Percentiles rank a stretch among this genome's conserved stretches.
These are phyloP conservation scores for Sebastes kiyomatsui DNA, from an alignment of 2,797 vertebrate genomes.

Conservation along the genomic window DNA sequence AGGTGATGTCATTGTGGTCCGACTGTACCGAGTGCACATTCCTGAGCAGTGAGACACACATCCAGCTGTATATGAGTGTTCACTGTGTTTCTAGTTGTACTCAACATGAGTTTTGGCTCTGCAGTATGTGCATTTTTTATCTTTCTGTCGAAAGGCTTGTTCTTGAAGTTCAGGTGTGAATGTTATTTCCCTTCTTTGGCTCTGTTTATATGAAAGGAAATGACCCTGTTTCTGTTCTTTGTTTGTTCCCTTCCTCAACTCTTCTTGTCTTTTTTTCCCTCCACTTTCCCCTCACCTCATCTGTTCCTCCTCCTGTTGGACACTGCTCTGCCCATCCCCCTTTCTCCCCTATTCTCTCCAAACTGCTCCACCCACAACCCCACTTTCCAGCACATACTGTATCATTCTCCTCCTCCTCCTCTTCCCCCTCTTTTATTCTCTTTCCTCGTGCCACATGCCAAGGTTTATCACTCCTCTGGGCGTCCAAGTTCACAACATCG, in stretches of 20 bases:
- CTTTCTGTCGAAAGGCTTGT: not conserved
- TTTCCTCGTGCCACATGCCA: constrained; percentile 53
- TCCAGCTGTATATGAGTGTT: constrained; percentile 56
- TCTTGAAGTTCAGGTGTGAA: constrained; percentile 15
- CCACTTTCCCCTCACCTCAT: constrained; percentile 70
- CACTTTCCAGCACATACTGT: constrained; percentile 53
- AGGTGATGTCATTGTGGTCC: constrained; percentile 81
- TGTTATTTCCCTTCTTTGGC: not conserved
- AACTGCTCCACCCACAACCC: constrained; percentile 63
- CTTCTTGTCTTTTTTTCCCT: constrained; percentile 50
- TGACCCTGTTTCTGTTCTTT: constrained; percentile 34
- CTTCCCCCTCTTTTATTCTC: constrained; percentile 46
- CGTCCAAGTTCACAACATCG: constrained; percentile 39
- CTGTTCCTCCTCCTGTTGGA: constrained; percentile 76
- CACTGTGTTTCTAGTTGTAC: constrained; percentile 27
- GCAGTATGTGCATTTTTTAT: not conserved
- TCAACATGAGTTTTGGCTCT: not conserved
- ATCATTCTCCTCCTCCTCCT: constrained; percentile 41
- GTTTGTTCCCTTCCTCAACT: constrained; percentile 31
- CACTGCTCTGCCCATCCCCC: constrained; percentile 68
- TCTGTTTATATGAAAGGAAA: constrained; percentile 36
- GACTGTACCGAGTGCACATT: constrained; percentile 74
- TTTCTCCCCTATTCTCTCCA: constrained; percentile 39
- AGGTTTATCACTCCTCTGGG: constrained; percentile 66
- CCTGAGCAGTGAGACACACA: constrained; percentile 76